Evolutionary conservation across 2,888 invertebrate species (phyloP), one percentile per base, ranked within the genome.

Genomic region (Pemphredon lugubris): DNA sequence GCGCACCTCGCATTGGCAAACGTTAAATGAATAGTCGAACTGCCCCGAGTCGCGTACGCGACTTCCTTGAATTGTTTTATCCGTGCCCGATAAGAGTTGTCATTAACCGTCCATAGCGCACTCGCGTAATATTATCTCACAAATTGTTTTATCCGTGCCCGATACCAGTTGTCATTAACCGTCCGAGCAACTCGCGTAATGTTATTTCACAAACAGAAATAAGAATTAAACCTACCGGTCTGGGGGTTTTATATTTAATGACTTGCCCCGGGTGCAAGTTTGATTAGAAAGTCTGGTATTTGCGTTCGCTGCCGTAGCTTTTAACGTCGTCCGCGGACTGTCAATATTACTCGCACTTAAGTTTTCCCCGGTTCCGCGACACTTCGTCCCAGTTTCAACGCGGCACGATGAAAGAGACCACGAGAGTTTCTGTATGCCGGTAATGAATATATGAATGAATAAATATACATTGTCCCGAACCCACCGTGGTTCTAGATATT

Each of bases 401-500:
- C 16, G 23, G 16, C 23, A 18, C 40, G 51, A 37, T 30, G 64
- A 26, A 51, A 32, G 61, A 71, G 58, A 60, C 57, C 34, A 11
- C 45, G 59, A 18, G 26, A 26, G 32, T 51, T 59, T 60, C 34
- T 57, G 34, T 54, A 67, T 59, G 42, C 55, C 20, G 18, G 66
- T 61, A 73, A 73, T 64, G 73, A 77, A 77, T 77, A 73, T 64
- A 70, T 63, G 69, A 73, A 77, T 77, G 77, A 42, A 63, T 63
- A 77, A 76, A 48, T 55, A n/a, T n/a, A 51, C 40, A 63, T 69
- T 59, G 53, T 39, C 39, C 45, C 48, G 34, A n/a, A n/a, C 26
- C 21, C 32, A 26, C 4, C 34, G 18, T 34, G 39, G 55, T 76
- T 45, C 32, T 30, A 40, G 7, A 20, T 42, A 53, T 65, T 68